These are phyloP conservation scores for Halyomorpha halys DNA, from an alignment of 1,140 invertebrate species.

Conservation along the genomic window DNA sequence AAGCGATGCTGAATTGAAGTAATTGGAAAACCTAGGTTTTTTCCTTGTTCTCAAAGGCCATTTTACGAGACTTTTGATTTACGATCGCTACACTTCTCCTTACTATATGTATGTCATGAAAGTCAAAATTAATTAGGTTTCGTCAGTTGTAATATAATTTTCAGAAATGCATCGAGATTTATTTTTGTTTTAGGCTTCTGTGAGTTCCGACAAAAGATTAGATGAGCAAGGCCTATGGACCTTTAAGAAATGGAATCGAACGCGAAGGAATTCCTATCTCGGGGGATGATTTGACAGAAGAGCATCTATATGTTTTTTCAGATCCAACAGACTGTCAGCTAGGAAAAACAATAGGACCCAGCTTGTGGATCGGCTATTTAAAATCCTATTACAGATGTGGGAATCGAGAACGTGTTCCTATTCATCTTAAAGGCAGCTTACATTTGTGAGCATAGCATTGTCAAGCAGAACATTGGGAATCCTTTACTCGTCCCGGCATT, in stretches of 20 bases:
- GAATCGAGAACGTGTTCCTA: conserved; percentile 21
- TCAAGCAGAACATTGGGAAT: conserved; percentile 19
- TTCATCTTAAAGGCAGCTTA: conserved; percentile 15
- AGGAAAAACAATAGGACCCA: conserved; percentile 1
- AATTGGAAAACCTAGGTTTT: no score
- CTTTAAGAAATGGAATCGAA: neutral
- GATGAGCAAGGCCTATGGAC: no score
- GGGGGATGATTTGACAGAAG: conserved; percentile 14
- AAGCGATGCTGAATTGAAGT: no score
- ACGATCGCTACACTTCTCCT: no score
- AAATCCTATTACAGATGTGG: conserved; percentile 22
- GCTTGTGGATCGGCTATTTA: conserved; percentile 10
- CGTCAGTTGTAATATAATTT: no score
- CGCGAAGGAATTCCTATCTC: conserved; percentile 12
- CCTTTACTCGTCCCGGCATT: conserved; percentile 14
- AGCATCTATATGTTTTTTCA: neutral
- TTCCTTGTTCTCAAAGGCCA: no score
- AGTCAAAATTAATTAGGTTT: no score
- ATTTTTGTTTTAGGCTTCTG: no score
- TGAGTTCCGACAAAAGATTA: no score
- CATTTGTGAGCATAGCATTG: conserved; percentile 18
- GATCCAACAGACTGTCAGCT: neutral
- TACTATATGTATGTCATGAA: no score
- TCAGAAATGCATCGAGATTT: no score
- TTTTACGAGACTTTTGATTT: no score